Base-by-base conservation (phyloP, 2,888 invertebrate genomes). In the Tupiocoris notatus region DNA sequence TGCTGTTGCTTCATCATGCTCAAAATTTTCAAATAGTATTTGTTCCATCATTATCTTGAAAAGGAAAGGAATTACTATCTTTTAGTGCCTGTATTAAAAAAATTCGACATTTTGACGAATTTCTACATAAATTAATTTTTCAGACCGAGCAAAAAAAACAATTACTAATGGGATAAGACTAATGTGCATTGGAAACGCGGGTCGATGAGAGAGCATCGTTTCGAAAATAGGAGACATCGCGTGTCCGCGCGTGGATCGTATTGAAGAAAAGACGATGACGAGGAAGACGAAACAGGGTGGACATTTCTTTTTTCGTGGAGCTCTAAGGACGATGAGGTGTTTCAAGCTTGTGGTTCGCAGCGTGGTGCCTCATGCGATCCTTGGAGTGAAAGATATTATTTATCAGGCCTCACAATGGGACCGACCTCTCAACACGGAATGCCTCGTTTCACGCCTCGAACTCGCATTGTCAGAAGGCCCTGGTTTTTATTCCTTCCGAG, bases 361-460 rank as follows among this genome's bases (percentile, higher is more conserved):
- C 73, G 62, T 73, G 73, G 73, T 61, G 73, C 62, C 61, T 73
- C 73, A 73, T 73, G 73, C 73, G 62, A 73, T 73, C 20, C 73
- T 39, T 21, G 73, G 73, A 39, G 6, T 39, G 39, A 12, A 39
- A 39, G 39, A 62, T 73, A 73, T 73, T 73, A 73, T 73, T 73
- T 73, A 73, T 73, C 73, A 54, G 61, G n/a, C 7, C 59, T 17
- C 58, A 73, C 73, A 73, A 73, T 73, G 73, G 73, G 39, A 23
- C 9, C 62, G 9, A 24, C 17, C 25, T 39, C 71, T 59, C 59
- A 61, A 73, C 73, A 73, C 73, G 73, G 59, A 59, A 59, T 59
- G 6, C 17, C 59, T 59, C 59, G 59, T 18, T 59, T 18, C 59
- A 17, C 59, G 39, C 39, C 39, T 39, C 39, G 39, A 3, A 39